These are phyloP conservation scores for Molossus molossus DNA, from an alignment of 2,797 vertebrate genomes.

Conservation along the genomic window DNA sequence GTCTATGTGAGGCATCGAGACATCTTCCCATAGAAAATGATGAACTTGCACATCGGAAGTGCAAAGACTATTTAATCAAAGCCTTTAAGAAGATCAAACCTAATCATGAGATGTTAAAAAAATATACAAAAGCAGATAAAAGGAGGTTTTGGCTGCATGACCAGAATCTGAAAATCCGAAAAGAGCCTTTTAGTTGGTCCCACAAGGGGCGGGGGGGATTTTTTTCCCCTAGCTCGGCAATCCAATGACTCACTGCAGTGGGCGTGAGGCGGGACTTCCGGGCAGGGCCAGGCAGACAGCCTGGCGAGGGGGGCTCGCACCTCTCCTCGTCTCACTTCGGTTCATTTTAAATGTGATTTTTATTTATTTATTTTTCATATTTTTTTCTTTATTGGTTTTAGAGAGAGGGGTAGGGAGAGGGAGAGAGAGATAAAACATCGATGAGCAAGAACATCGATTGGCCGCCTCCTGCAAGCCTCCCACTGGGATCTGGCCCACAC, in stretches of 20 bases:
- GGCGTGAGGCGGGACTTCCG: conserved; percentile 40
- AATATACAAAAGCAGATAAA: conserved; percentile 82
- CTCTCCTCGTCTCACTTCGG: background rate
- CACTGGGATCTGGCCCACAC: too few species aligned
- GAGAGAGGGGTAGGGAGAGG: too few species aligned
- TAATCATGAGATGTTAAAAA: conserved; percentile 81
- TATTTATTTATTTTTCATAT: too few species aligned
- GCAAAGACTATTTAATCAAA: conserved; percentile 84
- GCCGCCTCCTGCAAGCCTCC: too few species aligned
- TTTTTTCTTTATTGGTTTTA: too few species aligned
- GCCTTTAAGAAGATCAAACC: conserved; percentile 84
- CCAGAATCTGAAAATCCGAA: conserved; percentile 81
- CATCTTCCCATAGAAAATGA: conserved; percentile 77
- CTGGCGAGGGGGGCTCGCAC: background rate
- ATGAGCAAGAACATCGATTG: too few species aligned
- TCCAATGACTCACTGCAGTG: conserved; percentile 71
- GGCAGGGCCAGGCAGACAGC: background rate
- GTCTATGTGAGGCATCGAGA: conserved; percentile 59
- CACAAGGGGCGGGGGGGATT: background rate
- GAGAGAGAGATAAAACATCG: too few species aligned
- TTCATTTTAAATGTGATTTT: background rate
- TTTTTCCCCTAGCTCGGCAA: background rate
- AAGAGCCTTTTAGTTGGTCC: conserved; percentile 78
- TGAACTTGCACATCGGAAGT: conserved; percentile 77
- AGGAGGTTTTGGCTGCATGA: conserved; percentile 78